These are phyloP conservation scores for Drosophila tripunctata DNA, from an alignment of 2,888 invertebrate genomes.

Conservation along the genomic window DNA sequence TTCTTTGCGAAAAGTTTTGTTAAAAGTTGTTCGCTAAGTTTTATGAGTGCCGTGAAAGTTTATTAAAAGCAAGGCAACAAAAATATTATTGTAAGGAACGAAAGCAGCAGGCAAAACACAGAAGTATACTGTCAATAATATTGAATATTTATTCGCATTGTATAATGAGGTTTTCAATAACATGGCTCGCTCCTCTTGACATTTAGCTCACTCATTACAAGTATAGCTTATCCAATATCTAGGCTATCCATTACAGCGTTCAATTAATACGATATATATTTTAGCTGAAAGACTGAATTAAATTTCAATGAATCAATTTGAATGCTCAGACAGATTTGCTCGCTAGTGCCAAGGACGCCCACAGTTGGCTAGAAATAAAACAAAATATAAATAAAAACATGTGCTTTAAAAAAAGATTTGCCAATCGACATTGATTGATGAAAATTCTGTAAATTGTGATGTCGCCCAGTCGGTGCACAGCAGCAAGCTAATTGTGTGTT, in stretches of 20 bases:
- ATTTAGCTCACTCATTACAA: neutral
- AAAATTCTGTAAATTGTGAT: constrained; percentile 60
- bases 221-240: constrained; percentile 1
- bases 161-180: constrained; percentile 32
- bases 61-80: constrained; percentile 68
- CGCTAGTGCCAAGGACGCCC: constrained; percentile 24
- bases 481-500: constrained; percentile 58
- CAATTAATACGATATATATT: constrained; percentile 42
- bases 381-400: neutral
- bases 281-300: constrained; percentile 49
- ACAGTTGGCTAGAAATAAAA: constrained; percentile 1
- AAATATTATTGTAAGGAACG: constrained; percentile 67
- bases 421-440: constrained; percentile 76
- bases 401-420: constrained; percentile 50
- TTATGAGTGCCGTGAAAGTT: constrained; percentile 73
- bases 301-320: constrained; percentile 61
- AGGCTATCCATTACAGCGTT: constrained; percentile 40
- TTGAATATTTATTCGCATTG: constrained; percentile 4
- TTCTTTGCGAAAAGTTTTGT: constrained; percentile 58
- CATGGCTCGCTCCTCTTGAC: constrained; percentile 2
- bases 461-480: constrained; percentile 4
- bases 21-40: constrained; percentile 64
- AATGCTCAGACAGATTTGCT: constrained; percentile 4
- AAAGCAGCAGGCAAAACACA: constrained; percentile 37
- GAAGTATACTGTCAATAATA: constrained; percentile 17